Conservation (phyloP, 2,888 invertebrate genomes). For the Eupithecia centaureata region DNA sequence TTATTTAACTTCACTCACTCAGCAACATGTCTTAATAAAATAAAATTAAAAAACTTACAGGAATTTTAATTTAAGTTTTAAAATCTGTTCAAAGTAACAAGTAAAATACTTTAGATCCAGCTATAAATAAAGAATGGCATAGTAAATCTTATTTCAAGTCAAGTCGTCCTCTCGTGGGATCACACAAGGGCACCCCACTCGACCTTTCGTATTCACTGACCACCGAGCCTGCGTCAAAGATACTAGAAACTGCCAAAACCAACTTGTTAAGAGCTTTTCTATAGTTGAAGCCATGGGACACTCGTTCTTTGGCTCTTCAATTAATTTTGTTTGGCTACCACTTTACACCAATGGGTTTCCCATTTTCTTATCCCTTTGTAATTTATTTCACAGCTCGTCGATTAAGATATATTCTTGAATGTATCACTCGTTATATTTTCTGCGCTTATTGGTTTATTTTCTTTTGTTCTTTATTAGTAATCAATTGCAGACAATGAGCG, state of each 20-base stretch:
- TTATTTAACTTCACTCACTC: too few relatives aligned
- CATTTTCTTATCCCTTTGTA: too few relatives aligned
- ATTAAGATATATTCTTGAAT: too few relatives aligned
- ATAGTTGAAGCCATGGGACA: neutral
- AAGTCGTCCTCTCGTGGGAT: conserved; percentile 2
- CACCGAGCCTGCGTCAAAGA: conserved; percentile 3
- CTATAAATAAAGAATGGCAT: neutral
- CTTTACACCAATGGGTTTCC: too few relatives aligned
- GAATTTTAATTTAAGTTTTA: neutral
- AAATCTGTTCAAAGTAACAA: neutral
- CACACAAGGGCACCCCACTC: conserved; percentile 7
- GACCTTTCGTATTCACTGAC: conserved; percentile 7
- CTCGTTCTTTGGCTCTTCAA: neutral
- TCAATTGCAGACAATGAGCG: too few relatives aligned
- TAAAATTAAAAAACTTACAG: too few relatives aligned
- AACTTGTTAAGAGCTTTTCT: neutral
- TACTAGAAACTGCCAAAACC: conserved; percentile 9
- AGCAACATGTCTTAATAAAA: too few relatives aligned
- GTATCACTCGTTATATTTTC: too few relatives aligned
- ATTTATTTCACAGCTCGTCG: too few relatives aligned
- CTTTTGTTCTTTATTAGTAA: too few relatives aligned
- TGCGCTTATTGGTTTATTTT: too few relatives aligned
- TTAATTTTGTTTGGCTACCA: neutral
- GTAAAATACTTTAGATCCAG: neutral
- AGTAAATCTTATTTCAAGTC: conserved; percentile 8